Base-by-base conservation (phyloP, 2,888 invertebrate genomes). In the Uropetala carovei region DNA sequence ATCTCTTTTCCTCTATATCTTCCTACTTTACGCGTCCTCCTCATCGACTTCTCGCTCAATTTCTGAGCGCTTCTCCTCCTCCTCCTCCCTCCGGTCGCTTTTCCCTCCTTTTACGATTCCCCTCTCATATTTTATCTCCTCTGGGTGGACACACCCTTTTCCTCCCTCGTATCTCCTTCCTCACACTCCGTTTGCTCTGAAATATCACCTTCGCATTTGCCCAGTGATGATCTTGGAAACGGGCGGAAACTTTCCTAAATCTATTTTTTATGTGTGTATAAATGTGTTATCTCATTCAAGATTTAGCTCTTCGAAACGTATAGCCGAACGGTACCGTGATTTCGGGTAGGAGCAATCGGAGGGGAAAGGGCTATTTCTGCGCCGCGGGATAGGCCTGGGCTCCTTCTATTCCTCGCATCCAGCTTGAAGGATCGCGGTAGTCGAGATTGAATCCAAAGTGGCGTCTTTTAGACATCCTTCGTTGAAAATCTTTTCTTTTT, bases 171-270 rank as follows among this genome's bases (percentile, higher is more conserved):
- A 75, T 75, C 75, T 75, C 75, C 75, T 27, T 13, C 43, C 75
- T 75, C 75, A 75, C 75, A 75, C 22, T 27, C 75, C 75, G 75
- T 75, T 75, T 27, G 75, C 75, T 75, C 75, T 75, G 75, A 75
- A 75, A 75, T 75, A 75, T 75, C 27, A 75, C 75, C 75, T 27
- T 75, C 75, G 75, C 75, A 75, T 75, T 75, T 75, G 75, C 75
- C 75, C 22, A 75, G 27, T 22, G 75, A 75, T 75, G 75, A 75
- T 75, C 75, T 27, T 75, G 75, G 75, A 75, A 75, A 75, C 75
- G 75, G 75, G 11, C 11, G 27, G 27, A 75, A 75, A 22, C 27
- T 75, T 27, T 27, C 75, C 75, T 22, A 27, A 75, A 75, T 75
- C 75, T 14, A 75, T 75, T 75, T 75, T 75, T 75, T 75, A 27